Percentiles rank a stretch among this genome's conserved stretches.
Conservation (phyloP, 2,797 vertebrate genomes). For the Balearica regulorum region DNA sequence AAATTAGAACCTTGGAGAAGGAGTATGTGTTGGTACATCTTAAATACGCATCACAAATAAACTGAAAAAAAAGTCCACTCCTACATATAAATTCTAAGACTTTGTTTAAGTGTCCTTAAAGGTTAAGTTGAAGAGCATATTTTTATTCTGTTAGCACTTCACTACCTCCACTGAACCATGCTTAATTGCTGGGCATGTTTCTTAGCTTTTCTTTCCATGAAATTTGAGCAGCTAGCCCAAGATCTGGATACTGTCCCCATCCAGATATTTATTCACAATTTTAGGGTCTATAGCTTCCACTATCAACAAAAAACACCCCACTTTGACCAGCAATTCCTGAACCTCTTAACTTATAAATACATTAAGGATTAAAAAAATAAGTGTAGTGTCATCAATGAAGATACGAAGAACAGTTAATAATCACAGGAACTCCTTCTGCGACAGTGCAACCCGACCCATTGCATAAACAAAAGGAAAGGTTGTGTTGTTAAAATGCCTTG, state of each 20-base stretch:
- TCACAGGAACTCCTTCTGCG: not conserved
- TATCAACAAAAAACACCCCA: not conserved
- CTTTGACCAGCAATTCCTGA: not conserved
- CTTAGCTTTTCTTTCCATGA: not conserved
- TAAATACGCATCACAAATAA: not conserved
- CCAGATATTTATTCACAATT: not conserved
- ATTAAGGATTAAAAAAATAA: not conserved
- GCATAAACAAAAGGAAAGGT: not conserved
- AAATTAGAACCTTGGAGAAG: not conserved
- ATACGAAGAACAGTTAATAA: not conserved
- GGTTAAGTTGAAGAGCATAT: not conserved
- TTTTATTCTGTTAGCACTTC: not conserved
- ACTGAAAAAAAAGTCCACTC: rapidly evolving
- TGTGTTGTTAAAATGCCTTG: not conserved
- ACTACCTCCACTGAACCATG: not conserved
- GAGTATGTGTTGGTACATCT: not conserved
- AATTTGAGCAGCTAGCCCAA: not conserved
- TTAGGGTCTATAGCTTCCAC: not conserved
- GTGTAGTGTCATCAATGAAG: rapidly evolving
- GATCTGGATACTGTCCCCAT: not conserved
- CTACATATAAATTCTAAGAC: not conserved
- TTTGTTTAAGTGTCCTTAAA: not conserved
- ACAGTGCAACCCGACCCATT: rapidly evolving
- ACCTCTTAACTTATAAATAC: not conserved
- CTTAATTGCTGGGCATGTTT: not conserved